Evolutionary conservation across 2,113 vertebrate species (phyloP).

Genomic region (Okapia johnstoni): DNA sequence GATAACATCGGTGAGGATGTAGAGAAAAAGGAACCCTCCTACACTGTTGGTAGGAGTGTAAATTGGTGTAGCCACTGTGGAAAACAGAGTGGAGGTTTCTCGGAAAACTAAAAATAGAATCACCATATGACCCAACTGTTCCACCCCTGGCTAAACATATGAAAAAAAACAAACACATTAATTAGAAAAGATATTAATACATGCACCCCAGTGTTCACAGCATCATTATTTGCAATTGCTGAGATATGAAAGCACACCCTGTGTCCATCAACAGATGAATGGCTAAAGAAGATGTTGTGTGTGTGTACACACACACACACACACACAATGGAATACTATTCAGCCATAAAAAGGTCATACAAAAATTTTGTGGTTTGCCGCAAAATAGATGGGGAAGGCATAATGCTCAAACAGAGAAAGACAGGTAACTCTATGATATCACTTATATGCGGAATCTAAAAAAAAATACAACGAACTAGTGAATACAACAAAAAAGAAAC

Average conservation of each 20-base stretch:
- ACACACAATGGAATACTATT: not conserved
- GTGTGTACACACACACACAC: not conserved
- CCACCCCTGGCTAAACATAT: not conserved
- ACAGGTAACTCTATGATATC: not conserved
- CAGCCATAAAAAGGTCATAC: not conserved
- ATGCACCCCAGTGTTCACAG: not conserved
- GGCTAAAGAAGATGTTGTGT: not conserved
- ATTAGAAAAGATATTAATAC: not conserved
- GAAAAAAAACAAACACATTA: not conserved
- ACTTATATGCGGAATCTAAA: not conserved
- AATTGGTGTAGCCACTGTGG: not conserved
- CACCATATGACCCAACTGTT: not conserved
- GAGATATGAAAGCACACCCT: not conserved
- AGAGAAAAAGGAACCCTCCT: not conserved
- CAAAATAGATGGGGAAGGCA: not conserved
- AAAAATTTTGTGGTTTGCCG: not conserved
- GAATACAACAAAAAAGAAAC: not conserved
- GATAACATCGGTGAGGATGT: not conserved
- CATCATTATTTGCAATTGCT: not conserved
- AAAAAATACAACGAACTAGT: not conserved
- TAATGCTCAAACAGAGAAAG: not conserved
- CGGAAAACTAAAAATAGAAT: not conserved
- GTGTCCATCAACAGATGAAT: not conserved
- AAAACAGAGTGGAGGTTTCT: not conserved
- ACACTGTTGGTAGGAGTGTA: not conserved